Percentiles rank a stretch among this genome's conserved stretches.
phyloP scores from a whole-genome alignment of 2,888 invertebrate species.

The Lottia scabra region DNA sequence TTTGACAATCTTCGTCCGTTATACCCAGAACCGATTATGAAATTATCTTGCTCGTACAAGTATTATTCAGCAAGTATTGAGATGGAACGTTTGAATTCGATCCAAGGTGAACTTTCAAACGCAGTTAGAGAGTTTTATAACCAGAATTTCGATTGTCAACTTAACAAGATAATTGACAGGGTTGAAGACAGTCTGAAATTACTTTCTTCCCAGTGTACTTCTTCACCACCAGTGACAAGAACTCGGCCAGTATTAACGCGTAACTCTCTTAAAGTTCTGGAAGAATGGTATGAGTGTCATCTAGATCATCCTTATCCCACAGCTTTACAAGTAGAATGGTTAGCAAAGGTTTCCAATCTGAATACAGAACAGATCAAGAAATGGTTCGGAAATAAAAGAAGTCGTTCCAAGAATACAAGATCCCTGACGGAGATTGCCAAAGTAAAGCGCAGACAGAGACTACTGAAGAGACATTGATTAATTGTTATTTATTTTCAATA shows the following conservation, averaged over 20 bases:
- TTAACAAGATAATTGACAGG: conserved; percentile 1
- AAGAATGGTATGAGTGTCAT: conserved; percentile 9
- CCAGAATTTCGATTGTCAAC: no score
- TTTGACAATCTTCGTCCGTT: no score
- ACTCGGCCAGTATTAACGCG: no score
- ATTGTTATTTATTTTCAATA: no score
- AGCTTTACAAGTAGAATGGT: not conserved
- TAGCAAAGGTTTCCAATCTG: not conserved
- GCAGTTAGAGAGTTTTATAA: no score
- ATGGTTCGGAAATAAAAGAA: conserved; percentile 12
- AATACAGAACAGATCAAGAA: conserved; percentile 10
- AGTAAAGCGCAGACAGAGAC: not conserved
- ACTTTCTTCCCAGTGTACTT: not conserved
- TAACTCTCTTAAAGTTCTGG: not conserved
- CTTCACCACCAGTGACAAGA: no score
- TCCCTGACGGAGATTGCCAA: conserved; percentile 4
- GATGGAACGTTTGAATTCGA: no score
- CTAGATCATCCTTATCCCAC: conserved; percentile 9
- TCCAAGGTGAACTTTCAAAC: no score
- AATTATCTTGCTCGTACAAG: no score
- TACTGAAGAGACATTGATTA: no score
- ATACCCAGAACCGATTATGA: no score
- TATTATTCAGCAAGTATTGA: no score
- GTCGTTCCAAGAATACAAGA: not conserved
- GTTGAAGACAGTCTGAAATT: conserved; percentile 1